Evolutionary conservation across 2,113 vertebrate genomes (phyloP).

Genomic region (Lampris megalopsis): DNA sequence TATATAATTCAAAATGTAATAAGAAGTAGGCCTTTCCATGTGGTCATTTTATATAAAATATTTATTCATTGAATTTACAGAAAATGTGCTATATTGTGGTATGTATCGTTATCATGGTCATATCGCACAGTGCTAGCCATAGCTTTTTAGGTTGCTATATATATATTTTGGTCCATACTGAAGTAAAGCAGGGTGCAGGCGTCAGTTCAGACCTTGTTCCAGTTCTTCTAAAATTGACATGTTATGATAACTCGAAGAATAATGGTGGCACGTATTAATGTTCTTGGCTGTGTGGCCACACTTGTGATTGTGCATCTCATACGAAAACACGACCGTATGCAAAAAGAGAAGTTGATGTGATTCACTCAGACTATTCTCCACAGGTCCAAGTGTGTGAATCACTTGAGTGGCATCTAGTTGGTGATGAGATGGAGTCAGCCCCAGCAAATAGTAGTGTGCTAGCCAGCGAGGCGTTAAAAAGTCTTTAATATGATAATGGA

Average conservation of each 20-base stretch:
- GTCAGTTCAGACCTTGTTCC: no score
- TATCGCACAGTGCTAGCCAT: no score
- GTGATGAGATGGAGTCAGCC: constrained; percentile 45
- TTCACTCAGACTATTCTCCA: constrained; percentile 23
- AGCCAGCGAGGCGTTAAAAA: constrained; percentile 75
- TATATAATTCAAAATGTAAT: no score
- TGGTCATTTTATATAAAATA: no score
- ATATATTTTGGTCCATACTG: neutral
- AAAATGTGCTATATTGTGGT: no score
- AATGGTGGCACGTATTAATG: no score
- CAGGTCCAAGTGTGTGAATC: constrained; percentile 36
- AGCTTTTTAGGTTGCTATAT: neutral
- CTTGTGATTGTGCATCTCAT: constrained; percentile 14
- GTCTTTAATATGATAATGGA: constrained; percentile 82
- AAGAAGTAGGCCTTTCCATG: no score
- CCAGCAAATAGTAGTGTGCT: constrained; percentile 34
- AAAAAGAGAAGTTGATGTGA: constrained; percentile 24
- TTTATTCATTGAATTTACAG: no score
- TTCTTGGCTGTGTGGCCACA: neutral
- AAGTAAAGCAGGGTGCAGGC: neutral
- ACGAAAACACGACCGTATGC: constrained; percentile 15
- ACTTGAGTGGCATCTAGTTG: constrained; percentile 41
- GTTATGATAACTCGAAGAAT: no score
- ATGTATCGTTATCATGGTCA: no score
- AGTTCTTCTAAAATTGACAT: no score